Percentiles rank a stretch among this genome's conserved stretches.
Conservation (phyloP, 2,888 invertebrate species). For the Phania funesta region DNA sequence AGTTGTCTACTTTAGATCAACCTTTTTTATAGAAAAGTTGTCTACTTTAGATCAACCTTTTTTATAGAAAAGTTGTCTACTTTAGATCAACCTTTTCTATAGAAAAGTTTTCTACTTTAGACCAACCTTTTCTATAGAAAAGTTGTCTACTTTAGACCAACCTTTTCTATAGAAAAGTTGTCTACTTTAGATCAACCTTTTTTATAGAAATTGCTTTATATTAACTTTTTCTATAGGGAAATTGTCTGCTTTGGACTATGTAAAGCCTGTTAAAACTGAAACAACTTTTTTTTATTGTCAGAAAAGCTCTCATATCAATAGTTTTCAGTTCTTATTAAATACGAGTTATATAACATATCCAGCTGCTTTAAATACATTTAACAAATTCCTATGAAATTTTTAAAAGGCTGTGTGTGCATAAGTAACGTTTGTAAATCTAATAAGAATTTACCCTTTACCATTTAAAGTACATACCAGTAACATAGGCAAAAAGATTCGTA, state of each 20-base stretch:
- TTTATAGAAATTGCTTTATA: not conserved
- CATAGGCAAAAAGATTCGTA: not conserved
- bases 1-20: not conserved
- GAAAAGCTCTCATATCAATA: too few relatives aligned
- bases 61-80: not conserved
- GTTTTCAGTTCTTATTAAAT: not conserved
- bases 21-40: not conserved
- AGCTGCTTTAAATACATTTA: not conserved
- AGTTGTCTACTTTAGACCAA: not conserved
- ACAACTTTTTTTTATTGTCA: too few relatives aligned
- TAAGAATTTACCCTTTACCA: slow-evolving; percentile 47
- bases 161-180: not conserved
- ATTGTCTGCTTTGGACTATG: too few relatives aligned
- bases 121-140: not conserved
- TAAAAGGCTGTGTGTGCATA: slow-evolving; percentile 3
- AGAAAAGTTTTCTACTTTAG: not conserved
- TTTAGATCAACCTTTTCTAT: not conserved
- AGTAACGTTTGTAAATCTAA: slow-evolving; percentile 11
- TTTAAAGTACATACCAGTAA: not conserved
- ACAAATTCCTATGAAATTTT: not conserved
- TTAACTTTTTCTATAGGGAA: not conserved
- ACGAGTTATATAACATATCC: not conserved
- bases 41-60: not conserved
- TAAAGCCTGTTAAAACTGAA: too few relatives aligned
- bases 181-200: not conserved